phyloP scores from a whole-genome alignment of 2,113 vertebrate species.

The Eudyptes chrysolophus region DNA sequence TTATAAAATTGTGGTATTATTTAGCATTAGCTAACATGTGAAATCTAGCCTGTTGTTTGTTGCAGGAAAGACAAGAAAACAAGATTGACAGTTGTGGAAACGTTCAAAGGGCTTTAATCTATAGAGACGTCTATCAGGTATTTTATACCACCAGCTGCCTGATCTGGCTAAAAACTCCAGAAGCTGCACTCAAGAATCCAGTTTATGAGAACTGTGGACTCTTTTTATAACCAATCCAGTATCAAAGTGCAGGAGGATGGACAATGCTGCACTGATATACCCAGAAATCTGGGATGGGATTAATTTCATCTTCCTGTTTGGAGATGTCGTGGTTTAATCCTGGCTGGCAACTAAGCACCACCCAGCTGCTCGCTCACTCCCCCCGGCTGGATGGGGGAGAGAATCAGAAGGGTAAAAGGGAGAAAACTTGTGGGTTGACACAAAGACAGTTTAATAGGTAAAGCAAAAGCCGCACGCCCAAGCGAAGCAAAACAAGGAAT shows the following conservation, averaged over 20 bases:
- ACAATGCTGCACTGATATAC: not conserved
- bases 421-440: too few relatives aligned
- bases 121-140: not conserved
- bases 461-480: too few relatives aligned
- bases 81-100: not conserved
- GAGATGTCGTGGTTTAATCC: not conserved
- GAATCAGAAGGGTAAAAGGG: too few relatives aligned
- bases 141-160: not conserved
- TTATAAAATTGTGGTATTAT: not conserved
- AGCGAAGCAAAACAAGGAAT: too few relatives aligned
- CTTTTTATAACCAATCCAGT: not conserved
- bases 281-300: not conserved
- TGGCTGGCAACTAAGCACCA: too few relatives aligned
- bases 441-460: too few relatives aligned
- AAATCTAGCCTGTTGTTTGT: not conserved
- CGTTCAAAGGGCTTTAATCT: not conserved
- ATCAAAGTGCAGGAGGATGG: not conserved
- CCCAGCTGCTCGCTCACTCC: too few relatives aligned
- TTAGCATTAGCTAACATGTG: not conserved
- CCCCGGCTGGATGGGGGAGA: too few relatives aligned
- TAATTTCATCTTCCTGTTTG: not conserved
- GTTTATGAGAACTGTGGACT: not conserved
- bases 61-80: not conserved
- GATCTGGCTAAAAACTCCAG: not conserved
- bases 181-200: not conserved